Evolutionary conservation across 2,113 vertebrate genomes (phyloP), one percentile per base, ranked within the genome.

Genomic region (Notothenia rossii): DNA sequence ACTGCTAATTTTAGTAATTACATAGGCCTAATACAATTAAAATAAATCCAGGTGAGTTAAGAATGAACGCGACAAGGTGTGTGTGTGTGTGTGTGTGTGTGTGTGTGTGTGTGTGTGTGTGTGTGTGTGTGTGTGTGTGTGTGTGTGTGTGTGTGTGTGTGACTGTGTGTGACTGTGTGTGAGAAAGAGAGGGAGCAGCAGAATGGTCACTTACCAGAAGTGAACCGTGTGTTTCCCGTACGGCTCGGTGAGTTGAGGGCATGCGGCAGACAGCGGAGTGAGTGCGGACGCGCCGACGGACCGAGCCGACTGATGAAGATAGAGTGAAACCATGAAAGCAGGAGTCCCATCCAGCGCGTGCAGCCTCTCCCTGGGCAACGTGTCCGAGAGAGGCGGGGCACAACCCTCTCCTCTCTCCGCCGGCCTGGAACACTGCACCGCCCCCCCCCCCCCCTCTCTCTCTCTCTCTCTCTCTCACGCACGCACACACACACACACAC

Each of bases 331-430:
- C 80, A 36, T 36, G 72, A 55, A 46, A 2, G 65, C 36, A 10
- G 68, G 65, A 58, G 50, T 75, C 51, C 53, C 49, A 25, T 64
- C 33, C 70, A 58, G 75, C 83, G 60, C 85, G 87, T 87, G 87
- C 78, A 82, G 87, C 85, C 78, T 75, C 80, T 86, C 81, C 87
- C 77, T 9, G 75, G 73, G 83, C 81, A 89, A 89, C 89, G 87
- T 89, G 89, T 91, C 81, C 22, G 72, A 5, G 79, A 67, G 87
- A 78, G 89, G 86, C 75, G 87, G 85, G 72, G 74, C 77, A 7
- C 40, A 1, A 22, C 17, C 64, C 3, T 10, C 63, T 9, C 18
- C 45, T 14, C 20, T 14, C 53, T 1, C 36, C 48, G 58, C 15
- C 48, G 20, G 20, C 3, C 40, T 46, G 55, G 14, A 66, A 55